Conservation (phyloP, 2,797 vertebrate species). For the Todus mexicanus region DNA sequence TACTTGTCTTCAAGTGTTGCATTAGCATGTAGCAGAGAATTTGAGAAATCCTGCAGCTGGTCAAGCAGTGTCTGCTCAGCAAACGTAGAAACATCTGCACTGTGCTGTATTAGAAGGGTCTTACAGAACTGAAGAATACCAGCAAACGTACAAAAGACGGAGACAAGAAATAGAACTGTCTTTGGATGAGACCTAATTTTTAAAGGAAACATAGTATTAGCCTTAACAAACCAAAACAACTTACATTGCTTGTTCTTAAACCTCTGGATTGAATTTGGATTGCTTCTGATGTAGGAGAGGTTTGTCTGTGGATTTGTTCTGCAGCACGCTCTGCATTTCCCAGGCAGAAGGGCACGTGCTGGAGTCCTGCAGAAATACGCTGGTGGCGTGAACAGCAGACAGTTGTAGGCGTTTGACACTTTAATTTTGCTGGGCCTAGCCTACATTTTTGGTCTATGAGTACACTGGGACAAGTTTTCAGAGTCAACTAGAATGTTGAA, state of each 20-base stretch:
- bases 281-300: not conserved
- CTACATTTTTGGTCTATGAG: accelerated
- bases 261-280: not conserved
- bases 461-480: not conserved
- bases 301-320: not conserved
- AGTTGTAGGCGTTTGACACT: not conserved
- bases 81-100: not conserved
- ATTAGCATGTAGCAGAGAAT: not conserved
- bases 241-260: not conserved
- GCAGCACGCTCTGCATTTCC: not conserved
- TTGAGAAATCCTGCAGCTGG: not conserved
- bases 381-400: not conserved
- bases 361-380: not conserved
- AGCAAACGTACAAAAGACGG: not conserved
- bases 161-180: not conserved
- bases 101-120: not conserved
- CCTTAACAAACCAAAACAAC: not conserved
- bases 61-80: not conserved
- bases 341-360: accelerated
- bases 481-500: not conserved
- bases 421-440: not conserved
- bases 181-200: not conserved
- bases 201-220: not conserved
- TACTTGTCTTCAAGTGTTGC: not conserved
- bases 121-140: not conserved